A percentile compares a stretch with the other conserved stretches of the same genome.
These are phyloP conservation scores for Pimpla rufipes DNA, from an alignment of 2,888 invertebrate genomes.

Conservation along the genomic window DNA sequence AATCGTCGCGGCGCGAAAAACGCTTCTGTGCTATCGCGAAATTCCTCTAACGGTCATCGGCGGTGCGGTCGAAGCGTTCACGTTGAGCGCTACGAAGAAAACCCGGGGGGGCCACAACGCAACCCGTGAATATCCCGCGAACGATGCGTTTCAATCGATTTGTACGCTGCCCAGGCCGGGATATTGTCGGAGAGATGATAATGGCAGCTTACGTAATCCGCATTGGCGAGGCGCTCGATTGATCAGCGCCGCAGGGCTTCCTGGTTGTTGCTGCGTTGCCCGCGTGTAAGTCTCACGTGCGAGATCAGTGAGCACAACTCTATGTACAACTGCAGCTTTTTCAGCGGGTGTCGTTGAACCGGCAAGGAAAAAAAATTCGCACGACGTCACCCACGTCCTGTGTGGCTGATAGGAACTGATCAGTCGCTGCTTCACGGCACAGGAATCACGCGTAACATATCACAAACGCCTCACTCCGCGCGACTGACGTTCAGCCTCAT, in stretches of 20 bases:
- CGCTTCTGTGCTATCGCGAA: constrained; percentile 58
- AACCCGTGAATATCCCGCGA: constrained; percentile 14
- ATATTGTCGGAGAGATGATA: constrained; percentile 48
- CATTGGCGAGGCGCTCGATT: constrained; percentile 16
- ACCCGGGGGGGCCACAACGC: constrained; percentile 28
- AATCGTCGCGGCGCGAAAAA: not conserved
- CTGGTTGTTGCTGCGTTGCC: not conserved
- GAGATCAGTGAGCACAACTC: constrained; percentile 18
- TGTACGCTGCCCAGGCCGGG: constrained; percentile 30
- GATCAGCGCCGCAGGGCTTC: constrained; percentile 40
- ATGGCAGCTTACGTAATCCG: constrained; percentile 22
- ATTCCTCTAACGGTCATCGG: constrained; percentile 53
- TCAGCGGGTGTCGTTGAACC: constrained; percentile 42
- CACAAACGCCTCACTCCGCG: constrained; percentile 29
- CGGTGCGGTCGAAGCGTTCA: too few relatives aligned
- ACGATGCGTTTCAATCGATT: constrained; percentile 23
- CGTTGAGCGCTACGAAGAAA: too few relatives aligned
- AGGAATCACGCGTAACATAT: constrained; percentile 33
- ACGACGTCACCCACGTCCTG: constrained; percentile 11
- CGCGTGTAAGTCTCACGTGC: not conserved
- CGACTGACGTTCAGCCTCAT: constrained; percentile 1
- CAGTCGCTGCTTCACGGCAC: too few relatives aligned
- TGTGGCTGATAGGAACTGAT: too few relatives aligned
- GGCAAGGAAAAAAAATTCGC: constrained; percentile 9
- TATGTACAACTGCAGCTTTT: not conserved